Evolutionary conservation across 2,113 vertebrate species (phyloP), one percentile per base, ranked within the genome.

Genomic region (Semnornis frantzii): DNA sequence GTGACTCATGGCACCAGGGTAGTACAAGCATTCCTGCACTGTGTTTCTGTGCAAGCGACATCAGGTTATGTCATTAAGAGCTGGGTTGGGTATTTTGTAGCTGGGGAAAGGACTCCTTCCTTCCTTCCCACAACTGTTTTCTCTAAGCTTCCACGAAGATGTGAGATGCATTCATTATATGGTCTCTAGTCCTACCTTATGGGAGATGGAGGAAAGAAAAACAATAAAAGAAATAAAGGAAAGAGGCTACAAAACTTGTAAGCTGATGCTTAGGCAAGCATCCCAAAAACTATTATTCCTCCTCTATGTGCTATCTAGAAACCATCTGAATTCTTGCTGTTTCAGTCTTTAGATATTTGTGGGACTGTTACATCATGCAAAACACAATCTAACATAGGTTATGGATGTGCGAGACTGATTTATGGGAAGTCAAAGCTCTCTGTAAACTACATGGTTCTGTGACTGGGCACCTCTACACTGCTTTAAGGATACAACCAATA

Each of bases 311-410:
- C 12, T 89, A 3, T 78, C 12, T 58, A 13, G 12, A 86, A 84
- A 66, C 24, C 15, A 37, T 59, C n/a, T 59, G 46, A 82, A 63
- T 59, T 75, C 23, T 71, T 85, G 17, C 6, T 30, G 12, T 89
- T 65, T 52, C 19, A 42, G 3, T 37, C 4, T 58, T 83, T 39
- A 57, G n/a, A 11, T 70, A 9, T 74, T 74, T 44, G 10, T 52
- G 3, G 2, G 60, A 9, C 5, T 71, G 13, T 39, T 84, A 8
- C 1, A 2, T 79, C 7, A 14, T 20, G 3, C 12, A 81, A 48
- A 73, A 42, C 0, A 0, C 19, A 21, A 13, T 73, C 37, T 64
- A 18, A 65, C 24, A 4, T 13, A 75, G 4, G 6, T 34, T 71
- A 17, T 28, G n/a, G 5, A 31, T 58, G 10, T 52, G 8, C 31